Evolutionary conservation across 2,888 invertebrate genomes (phyloP).

Genomic region (Encarsia formosa): DNA sequence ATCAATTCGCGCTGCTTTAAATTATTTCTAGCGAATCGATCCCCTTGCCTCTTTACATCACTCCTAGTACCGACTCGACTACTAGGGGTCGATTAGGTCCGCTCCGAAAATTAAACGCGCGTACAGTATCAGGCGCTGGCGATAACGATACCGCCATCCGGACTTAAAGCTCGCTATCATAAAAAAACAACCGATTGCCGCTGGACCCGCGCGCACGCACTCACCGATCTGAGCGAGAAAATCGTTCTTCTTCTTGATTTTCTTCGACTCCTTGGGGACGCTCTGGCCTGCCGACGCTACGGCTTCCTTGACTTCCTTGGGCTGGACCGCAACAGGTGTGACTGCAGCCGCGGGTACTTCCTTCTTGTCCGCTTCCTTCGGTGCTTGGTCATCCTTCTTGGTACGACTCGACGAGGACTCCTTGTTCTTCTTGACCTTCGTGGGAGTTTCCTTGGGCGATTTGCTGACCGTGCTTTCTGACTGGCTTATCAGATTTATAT

Average conservation of each 20-base stretch:
- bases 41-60: no score
- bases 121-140: no score
- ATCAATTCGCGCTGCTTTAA: no score
- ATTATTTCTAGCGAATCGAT: no score
- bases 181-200: no score
- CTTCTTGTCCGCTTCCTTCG: constrained; percentile 43
- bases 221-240: constrained; percentile 57
- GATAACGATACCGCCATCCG: no score
- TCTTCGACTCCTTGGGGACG: constrained; percentile 45
- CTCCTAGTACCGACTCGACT: no score
- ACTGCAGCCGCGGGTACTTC: constrained; percentile 8
- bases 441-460: constrained; percentile 46
- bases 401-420: no score
- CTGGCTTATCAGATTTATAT: constrained; percentile 37
- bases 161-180: no score
- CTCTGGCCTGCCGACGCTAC: constrained; percentile 34
- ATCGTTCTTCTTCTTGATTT: constrained; percentile 62
- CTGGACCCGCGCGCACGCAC: no score
- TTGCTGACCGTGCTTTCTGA: constrained; percentile 40
- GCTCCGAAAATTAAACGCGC: no score
- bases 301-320: constrained; percentile 36
- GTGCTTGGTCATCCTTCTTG: constrained; percentile 38
- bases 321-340: constrained; percentile 21
- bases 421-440: constrained; percentile 42
- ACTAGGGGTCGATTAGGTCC: no score